Base-by-base conservation (phyloP, 2,797 vertebrate species). In the Vireo griseus region DNA sequence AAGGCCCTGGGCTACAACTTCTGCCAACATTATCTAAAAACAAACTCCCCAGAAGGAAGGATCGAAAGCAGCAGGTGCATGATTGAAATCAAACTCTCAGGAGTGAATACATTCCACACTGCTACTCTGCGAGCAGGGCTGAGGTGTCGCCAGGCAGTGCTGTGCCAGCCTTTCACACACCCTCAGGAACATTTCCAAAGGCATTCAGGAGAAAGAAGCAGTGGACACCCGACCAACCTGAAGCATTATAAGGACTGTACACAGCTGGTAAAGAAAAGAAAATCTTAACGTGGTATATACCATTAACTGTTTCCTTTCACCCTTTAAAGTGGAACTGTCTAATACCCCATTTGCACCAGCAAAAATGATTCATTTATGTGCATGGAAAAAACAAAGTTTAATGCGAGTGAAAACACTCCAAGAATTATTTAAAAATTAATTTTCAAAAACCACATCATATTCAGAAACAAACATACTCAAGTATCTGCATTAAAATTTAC, bases 21-120 rank as follows among this genome's bases (percentile, higher is more conserved):
- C 86, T 86, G 92, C 79, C 96, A 94, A 86, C 78, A 76, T 81
- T 90, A 93, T 77, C 95, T 95, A 88, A 97, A 96, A 97, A 86
- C 58, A 95, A 54, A 91, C 88, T 94, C 68, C 57, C 67, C 88
- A 74, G 89, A 96, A 97, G 86, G 87, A 88, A 95, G 88, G 94
- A 95, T 80, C 71, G 97, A 98, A 98, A 98, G 95, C 86, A 97
- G 96, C 98, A 98, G 98, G 97, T 98, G 98, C 86, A 61, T n/a
- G 80, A 90, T 37, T 90, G 96, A 92, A 96, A 92, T 91, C 82
- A 94, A 77, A 94, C 96, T 95, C 81, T 89, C 68, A 42, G 79
- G 89, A 96, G 61, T 21, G 61, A 95, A 80, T 52, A 75, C 52
- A 86, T 75, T 68, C 93, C 80, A 75, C 14, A 5, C 58, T 58